These are phyloP conservation scores for Neoitamus cyanurus DNA, from an alignment of 2,888 invertebrate genomes.

Conservation along the genomic window DNA sequence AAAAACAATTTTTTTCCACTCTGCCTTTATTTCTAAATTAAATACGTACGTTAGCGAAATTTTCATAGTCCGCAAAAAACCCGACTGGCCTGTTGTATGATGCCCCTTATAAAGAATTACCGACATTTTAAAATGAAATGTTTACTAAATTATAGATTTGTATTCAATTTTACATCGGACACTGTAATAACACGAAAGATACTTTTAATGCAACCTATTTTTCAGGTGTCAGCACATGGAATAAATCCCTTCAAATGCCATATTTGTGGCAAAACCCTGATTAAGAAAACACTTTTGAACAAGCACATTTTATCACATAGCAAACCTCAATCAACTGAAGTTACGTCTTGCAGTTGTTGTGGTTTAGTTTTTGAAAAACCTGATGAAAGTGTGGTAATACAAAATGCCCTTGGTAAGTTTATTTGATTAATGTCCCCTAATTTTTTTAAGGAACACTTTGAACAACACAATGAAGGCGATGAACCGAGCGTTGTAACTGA, in stretches of 20 bases:
- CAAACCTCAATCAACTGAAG: constrained; percentile 45
- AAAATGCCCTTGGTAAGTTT: too few species aligned
- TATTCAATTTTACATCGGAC: too few species aligned
- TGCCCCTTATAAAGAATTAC: too few species aligned
- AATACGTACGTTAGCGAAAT: too few species aligned
- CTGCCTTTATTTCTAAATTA: too few species aligned
- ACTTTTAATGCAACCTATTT: neutral
- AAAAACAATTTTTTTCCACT: too few species aligned
- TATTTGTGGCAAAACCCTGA: constrained; percentile 54
- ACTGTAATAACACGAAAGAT: too few species aligned
- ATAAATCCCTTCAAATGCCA: constrained; percentile 55
- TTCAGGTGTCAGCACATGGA: neutral
- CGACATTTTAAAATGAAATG: too few species aligned
- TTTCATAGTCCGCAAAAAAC: too few species aligned
- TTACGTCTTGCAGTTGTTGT: constrained; percentile 57
- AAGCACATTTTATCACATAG: constrained; percentile 57
- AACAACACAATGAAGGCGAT: neutral
- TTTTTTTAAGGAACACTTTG: neutral
- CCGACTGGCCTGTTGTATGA: too few species aligned
- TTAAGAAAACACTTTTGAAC: constrained; percentile 53
- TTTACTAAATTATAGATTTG: too few species aligned
- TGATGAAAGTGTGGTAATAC: constrained; percentile 49
- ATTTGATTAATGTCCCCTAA: neutral
- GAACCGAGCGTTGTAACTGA: neutral
- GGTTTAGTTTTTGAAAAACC: constrained; percentile 58